A percentile compares a stretch with the other conserved stretches of the same genome.
Evolutionary conservation across 2,797 vertebrate genomes (phyloP).

Genomic region (Parambassis ranga): DNA sequence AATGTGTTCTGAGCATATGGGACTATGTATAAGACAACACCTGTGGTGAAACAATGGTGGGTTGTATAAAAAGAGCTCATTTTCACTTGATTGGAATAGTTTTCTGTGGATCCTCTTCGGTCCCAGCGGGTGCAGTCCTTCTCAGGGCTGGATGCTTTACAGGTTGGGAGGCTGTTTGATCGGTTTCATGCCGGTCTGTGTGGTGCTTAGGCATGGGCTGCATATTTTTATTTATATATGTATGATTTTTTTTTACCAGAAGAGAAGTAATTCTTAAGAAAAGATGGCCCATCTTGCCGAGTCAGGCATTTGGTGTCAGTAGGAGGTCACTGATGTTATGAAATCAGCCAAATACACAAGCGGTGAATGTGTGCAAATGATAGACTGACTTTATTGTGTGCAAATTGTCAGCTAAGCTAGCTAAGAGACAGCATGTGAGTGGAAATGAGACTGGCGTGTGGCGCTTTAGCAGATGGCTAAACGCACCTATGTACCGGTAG

Average conservation of each 20-base stretch:
- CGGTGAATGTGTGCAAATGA: background rate
- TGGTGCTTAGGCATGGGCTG: conserved; percentile 2
- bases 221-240: no score
- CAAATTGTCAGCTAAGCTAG: no score
- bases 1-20: conserved; percentile 33
- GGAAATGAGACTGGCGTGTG: background rate
- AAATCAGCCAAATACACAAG: background rate
- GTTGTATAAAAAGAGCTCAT: background rate
- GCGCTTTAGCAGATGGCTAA: no score
- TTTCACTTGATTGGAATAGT: background rate
- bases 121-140: background rate
- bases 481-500: no score
- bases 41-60: conserved; percentile 52
- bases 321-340: background rate
- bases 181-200: conserved; percentile 42
- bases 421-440: no score
- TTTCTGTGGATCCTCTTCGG: conserved; percentile 24
- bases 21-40: conserved; percentile 51
- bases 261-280: conserved; percentile 10
- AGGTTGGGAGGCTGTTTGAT: conserved; percentile 9
- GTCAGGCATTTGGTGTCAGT: background rate
- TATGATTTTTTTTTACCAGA: conserved; percentile 48
- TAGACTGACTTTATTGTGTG: no score
- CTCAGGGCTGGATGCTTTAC: conserved; percentile 2
- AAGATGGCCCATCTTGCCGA: conserved; percentile 25